Evolutionary conservation across 2,888 invertebrate genomes (phyloP), one percentile per base, ranked within the genome.

Genomic region (Empis livida): DNA sequence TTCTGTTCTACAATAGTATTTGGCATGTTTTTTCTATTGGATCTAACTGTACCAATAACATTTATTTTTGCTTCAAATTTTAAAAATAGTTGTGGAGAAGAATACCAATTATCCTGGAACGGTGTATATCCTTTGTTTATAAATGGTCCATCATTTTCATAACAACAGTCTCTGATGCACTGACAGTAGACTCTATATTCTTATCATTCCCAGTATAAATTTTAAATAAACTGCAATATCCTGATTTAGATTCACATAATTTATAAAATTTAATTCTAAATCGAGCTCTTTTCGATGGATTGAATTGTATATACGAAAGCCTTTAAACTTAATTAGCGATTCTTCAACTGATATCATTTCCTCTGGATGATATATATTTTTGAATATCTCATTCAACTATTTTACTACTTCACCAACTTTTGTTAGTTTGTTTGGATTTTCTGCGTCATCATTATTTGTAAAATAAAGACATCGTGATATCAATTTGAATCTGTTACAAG

Each of bases 51-150:
- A 15, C 48, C 44, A 14, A 44, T 23, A 42, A 31, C 44, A 15
- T 48, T 48, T 44, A 42, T 48, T 30, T 20, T 11, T 15, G n/a
- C 32, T 48, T 48, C 35, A 35, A 41, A n/a, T 41, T 40, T 41
- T 32, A 45, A 32, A n/a, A 32, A 45, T 40, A 46, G 32, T 27
- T 14, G 23, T 42, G 42, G 37, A 39, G 43, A 46, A n/a, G 39
- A 42, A 32, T 45, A 41, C 41, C 41, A 45, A 32, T 41, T 45
- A 15, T 41, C 35, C n/a, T 41, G n/a, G 20, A 9, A 40, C 23
- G 41, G 27, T 14, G 45, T 45, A 20, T 46, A 32, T 31, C 46
- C 46, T 17, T 42, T 35, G 16, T 30, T 10, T 42, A 46, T 23
- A n/a, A 46, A 4, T 35, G 35, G 11, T 42, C 8, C 2, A 10